Percentiles rank a stretch among this genome's conserved stretches.
phyloP scores from a whole-genome alignment of 2,113 vertebrate genomes.

The Dendrocopos noguchii region DNA sequence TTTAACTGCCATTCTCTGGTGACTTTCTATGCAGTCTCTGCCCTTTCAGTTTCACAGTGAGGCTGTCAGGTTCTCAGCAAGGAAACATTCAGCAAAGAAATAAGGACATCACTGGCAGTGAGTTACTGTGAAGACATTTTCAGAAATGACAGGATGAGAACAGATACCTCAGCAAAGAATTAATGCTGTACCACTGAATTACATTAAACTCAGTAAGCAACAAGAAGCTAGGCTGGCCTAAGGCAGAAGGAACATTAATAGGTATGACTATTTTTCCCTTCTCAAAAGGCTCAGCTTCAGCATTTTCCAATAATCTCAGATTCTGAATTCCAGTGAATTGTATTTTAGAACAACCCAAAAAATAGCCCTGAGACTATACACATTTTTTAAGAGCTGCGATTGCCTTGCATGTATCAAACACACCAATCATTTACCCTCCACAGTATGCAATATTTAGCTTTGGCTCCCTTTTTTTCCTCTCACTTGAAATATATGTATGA shows the following conservation, averaged over 20 bases:
- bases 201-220: not conserved
- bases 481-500: not conserved
- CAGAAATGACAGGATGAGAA: not conserved
- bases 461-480: not conserved
- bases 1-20: not conserved
- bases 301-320: not conserved
- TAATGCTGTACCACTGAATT: not conserved
- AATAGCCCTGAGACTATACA: slow-evolving; percentile 48
- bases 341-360: slow-evolving; percentile 25
- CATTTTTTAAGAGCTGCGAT: slow-evolving; percentile 3
- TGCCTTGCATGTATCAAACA: not conserved
- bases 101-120: not conserved
- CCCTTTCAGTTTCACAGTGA: not conserved
- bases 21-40: not conserved
- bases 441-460: not conserved
- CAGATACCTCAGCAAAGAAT: not conserved
- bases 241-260: slow-evolving; percentile 27
- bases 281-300: slow-evolving; percentile 1
- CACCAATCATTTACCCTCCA: not conserved
- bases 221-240: not conserved
- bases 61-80: not conserved
- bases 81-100: not conserved
- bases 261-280: not conserved
- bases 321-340: slow-evolving; percentile 23
- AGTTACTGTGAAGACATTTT: slow-evolving; percentile 28